Base-by-base conservation (phyloP, 1,140 invertebrate species). In the Achroia grisella region DNA sequence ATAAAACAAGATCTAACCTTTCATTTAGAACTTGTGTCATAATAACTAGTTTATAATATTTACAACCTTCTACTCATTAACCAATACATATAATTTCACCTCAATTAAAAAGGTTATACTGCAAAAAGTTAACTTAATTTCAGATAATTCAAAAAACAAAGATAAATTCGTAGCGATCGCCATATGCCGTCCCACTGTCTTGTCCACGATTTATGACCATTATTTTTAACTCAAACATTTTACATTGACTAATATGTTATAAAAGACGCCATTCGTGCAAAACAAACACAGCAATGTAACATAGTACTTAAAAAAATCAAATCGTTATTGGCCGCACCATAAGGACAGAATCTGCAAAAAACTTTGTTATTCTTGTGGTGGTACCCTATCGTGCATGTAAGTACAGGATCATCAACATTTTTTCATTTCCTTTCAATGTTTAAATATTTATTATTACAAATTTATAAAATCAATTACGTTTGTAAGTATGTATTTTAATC, bases 171-270 rank as follows among this genome's bases (percentile, higher is more conserved):
- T 72, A 70, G 66, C 63, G 63, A 67, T 64, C 74, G 52, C 76
- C 75, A 78, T 77, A 77, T 83, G 79, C 73, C 75, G 77, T 81
- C 72, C 49, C 59, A 53, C 56, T 56, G 51, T 48, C 58, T 60
- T 52, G 59, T 46, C 30, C 33, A 65, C 62, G 60, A 73, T 69
- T 65, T 62, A 67, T 63, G 29, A 28, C 49, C 54, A 44, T 36
- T 55, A 36, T 48, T 44, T 39, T 17, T 33, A 29, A 40, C 13
- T 33, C 15, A 17, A 4, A 14, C 11, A 34, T 39, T 23, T 23
- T 23, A 39, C 44, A 40, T 14, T 23, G 30, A n/a, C 15, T 39
- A 11, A 8, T 45, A 5, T 1, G 10, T 33, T 32, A 8, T 11
- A 34, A 32, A 13, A 39, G 8, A 40, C 36, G 4, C 4, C 2